These are phyloP conservation scores for Oncorhynchus clarkii DNA, from an alignment of 2,113 vertebrate species.

Conservation along the genomic window DNA sequence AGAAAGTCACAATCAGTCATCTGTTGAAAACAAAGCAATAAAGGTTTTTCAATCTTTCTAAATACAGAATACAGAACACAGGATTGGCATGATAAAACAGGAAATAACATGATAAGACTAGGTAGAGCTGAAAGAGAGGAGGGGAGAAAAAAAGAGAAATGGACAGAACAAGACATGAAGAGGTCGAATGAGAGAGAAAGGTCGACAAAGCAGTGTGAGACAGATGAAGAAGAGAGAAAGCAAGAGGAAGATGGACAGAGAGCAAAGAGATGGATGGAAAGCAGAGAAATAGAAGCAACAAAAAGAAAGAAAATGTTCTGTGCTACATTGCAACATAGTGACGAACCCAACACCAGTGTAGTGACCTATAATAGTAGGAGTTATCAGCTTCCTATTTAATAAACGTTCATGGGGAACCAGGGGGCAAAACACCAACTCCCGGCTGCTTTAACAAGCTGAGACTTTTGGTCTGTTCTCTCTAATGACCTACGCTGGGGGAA, in stretches of 20 bases:
- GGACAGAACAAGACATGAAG: too few relatives aligned
- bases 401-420: conserved; percentile 1
- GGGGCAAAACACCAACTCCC: background rate
- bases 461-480: background rate
- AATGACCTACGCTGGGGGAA: conserved; percentile 1
- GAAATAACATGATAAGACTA: background rate
- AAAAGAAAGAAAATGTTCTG: background rate
- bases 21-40: too few relatives aligned
- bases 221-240: too few relatives aligned
- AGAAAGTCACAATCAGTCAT: too few relatives aligned
- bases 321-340: background rate
- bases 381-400: conserved; percentile 26
- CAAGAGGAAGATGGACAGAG: too few relatives aligned
- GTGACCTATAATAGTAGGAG: background rate
- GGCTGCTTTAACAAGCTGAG: conserved; percentile 5
- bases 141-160: background rate
- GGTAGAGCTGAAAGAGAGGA: background rate
- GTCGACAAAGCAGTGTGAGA: too few relatives aligned
- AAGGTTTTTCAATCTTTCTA: too few relatives aligned
- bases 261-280: background rate
- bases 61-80: too few relatives aligned
- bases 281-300: background rate
- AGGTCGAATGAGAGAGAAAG: too few relatives aligned
- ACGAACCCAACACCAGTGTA: background rate
- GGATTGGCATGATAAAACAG: too few relatives aligned